phyloP scores from a whole-genome alignment of 2,888 invertebrate species.

The Lepas anatifera region DNA sequence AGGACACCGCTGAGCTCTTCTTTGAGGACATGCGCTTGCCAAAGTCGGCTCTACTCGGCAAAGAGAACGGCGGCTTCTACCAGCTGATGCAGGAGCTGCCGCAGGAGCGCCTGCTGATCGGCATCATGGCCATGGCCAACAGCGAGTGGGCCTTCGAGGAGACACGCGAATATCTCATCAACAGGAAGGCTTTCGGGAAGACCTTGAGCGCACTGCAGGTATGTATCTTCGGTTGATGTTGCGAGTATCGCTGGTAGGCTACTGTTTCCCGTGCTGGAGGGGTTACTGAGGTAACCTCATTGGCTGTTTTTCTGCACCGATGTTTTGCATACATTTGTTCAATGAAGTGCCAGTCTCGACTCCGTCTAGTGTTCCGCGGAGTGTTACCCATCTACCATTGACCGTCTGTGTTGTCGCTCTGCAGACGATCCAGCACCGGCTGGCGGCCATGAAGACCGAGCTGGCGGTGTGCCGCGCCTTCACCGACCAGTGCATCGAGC shows the following conservation, averaged over 20 bases:
- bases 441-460: conserved; percentile 37
- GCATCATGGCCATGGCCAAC: conserved; percentile 30
- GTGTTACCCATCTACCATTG: no score
- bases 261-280: no score
- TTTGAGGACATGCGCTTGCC: conserved; percentile 37
- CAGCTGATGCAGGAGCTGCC: conserved; percentile 38
- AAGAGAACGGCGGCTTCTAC: conserved; percentile 35
- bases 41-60: conserved; percentile 32
- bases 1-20: conserved; percentile 37
- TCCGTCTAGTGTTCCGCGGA: no score
- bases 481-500: conserved; percentile 34
- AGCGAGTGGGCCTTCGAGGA: conserved; percentile 38
- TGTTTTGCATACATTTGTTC: no score
- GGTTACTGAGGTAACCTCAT: no score
- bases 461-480: conserved; percentile 35
- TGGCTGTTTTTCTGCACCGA: no score
- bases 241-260: no score
- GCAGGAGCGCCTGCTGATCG: conserved; percentile 36
- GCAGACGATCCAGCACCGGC: conserved; percentile 37
- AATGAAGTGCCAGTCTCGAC: no score
- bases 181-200: conserved; percentile 37
- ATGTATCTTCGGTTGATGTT: no score
- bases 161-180: conserved; percentile 34
- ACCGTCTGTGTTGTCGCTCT: conserved; percentile 16
- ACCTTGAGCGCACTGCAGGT: conserved; percentile 35